Evolutionary conservation across 2,888 invertebrate species (phyloP).

Genomic region (Trisateles emortualis): DNA sequence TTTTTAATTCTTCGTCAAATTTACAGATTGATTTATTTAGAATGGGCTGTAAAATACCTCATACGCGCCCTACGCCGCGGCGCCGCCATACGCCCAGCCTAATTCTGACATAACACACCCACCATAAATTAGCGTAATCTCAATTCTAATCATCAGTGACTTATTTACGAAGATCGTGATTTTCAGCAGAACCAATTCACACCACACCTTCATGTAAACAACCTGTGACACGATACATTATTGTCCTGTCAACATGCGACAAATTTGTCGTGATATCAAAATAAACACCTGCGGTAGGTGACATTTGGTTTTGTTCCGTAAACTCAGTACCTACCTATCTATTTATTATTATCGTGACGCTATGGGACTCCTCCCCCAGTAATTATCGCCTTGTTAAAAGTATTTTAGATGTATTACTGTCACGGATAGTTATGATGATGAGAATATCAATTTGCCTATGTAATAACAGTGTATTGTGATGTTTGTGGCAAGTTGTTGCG

Average conservation of each 20-base stretch:
- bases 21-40: too few relatives aligned
- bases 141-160: slow-evolving; percentile 20
- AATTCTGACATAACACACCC: slow-evolving; percentile 25
- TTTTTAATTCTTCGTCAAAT: too few relatives aligned
- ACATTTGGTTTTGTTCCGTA: slow-evolving; percentile 50
- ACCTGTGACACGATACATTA: slow-evolving; percentile 65
- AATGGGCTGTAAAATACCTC: too few relatives aligned
- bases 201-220: slow-evolving; percentile 66
- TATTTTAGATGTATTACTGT: slow-evolving; percentile 1
- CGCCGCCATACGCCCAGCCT: too few relatives aligned
- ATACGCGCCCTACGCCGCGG: too few relatives aligned
- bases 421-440: neutral
- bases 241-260: slow-evolving; percentile 64
- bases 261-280: slow-evolving; percentile 71
- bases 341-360: slow-evolving; percentile 8
- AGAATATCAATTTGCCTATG: neutral
- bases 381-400: slow-evolving; percentile 31
- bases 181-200: slow-evolving; percentile 56
- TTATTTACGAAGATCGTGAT: slow-evolving; percentile 32
- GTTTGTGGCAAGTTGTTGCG: too few relatives aligned
- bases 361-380: slow-evolving; percentile 19
- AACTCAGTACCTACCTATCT: slow-evolving; percentile 2
- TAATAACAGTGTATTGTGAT: too few relatives aligned
- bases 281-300: slow-evolving; percentile 67
- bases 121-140: slow-evolving; percentile 20